Percentiles rank a stretch among this genome's conserved stretches.
phyloP scores from a whole-genome alignment of 2,113 vertebrate genomes.

The Pomatostomus ruficeps region DNA sequence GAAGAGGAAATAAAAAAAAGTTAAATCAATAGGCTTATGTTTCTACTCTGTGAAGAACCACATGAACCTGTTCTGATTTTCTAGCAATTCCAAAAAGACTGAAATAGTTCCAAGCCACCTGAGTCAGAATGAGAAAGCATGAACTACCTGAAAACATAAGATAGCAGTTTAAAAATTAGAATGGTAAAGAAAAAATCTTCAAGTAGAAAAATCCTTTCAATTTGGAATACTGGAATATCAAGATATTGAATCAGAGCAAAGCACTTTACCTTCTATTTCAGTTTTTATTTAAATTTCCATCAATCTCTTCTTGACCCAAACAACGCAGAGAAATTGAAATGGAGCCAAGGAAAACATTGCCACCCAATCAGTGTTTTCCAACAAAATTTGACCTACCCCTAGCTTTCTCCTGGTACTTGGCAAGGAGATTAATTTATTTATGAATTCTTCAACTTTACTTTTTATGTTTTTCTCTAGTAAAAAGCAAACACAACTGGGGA shows the following conservation, averaged over 20 bases:
- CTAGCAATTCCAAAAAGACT: background rate
- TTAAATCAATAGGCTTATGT: background rate
- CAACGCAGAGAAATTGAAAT: background rate
- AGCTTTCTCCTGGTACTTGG: background rate
- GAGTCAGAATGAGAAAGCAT: background rate
- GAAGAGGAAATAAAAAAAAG: constrained; percentile 14
- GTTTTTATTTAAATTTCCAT: constrained; percentile 19
- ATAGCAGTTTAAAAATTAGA: constrained; percentile 6
- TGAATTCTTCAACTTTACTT: background rate
- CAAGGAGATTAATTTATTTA: background rate
- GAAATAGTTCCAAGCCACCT: constrained; percentile 1
- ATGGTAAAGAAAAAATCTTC: background rate
- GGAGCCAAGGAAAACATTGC: background rate
- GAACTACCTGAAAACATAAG: background rate
- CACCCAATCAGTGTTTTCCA: background rate
- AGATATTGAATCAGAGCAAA: constrained; percentile 9
- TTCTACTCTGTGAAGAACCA: background rate
- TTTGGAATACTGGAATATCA: constrained; percentile 15
- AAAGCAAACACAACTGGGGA: background rate
- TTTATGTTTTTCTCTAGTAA: background rate
- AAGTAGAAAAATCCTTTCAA: constrained; percentile 4
- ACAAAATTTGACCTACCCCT: background rate
- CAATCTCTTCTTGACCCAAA: constrained; percentile 3
- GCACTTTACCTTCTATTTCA: constrained; percentile 12
- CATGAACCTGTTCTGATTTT: constrained; percentile 1